Evolutionary conservation across 1,140 invertebrate species (phyloP).

Genomic region (Drosophila albomicans): DNA sequence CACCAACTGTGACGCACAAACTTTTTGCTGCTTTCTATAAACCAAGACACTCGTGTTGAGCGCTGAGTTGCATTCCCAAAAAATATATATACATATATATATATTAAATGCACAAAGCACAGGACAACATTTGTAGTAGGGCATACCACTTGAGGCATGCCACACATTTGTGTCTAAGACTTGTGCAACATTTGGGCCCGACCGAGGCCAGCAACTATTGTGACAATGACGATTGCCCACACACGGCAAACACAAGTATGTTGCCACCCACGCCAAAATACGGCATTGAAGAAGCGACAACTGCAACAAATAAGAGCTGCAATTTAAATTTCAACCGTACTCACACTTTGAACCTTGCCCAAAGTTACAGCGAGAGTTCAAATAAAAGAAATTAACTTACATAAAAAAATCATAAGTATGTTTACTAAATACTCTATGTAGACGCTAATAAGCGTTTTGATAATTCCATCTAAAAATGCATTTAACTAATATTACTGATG

Average conservation of each 20-base stretch:
- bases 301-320: conserved; percentile 30
- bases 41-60: conserved; percentile 34
- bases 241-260: conserved; percentile 3
- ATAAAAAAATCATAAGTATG: no score
- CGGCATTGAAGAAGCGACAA: conserved; percentile 24
- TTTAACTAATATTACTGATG: no score
- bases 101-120: conserved; percentile 8
- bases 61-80: conserved; percentile 16
- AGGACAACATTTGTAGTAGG: conserved; percentile 5
- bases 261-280: conserved; percentile 26
- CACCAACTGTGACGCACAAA: conserved; percentile 27
- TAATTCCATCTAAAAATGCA: neutral
- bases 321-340: conserved; percentile 45
- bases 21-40: conserved; percentile 45
- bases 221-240: conserved; percentile 34
- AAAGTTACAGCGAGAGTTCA: neutral
- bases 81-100: neutral
- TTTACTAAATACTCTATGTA: no score
- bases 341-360: conserved; percentile 24
- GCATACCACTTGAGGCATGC: conserved; percentile 36
- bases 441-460: neutral
- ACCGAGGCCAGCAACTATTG: conserved; percentile 21
- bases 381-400: neutral
- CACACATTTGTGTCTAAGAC: conserved; percentile 20
- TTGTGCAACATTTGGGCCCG: conserved; percentile 13